Evolutionary conservation across 2,113 vertebrate genomes (phyloP), one percentile per base, ranked within the genome.

Genomic region (Carassius gibelio): DNA sequence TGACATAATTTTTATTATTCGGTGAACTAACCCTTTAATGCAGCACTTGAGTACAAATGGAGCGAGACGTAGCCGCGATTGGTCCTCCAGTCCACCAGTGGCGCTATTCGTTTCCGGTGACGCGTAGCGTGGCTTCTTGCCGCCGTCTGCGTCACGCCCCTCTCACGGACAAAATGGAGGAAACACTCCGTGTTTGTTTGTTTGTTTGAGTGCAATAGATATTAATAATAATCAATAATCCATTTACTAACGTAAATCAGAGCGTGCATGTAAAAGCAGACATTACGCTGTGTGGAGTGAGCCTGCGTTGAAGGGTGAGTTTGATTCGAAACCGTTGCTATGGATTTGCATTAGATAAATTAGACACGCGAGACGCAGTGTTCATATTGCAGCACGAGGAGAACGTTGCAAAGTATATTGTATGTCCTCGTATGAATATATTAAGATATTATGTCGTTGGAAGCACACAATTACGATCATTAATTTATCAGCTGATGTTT

Each of bases 161-260:
- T 30, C 30, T 30, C 78, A 13, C 3, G 78, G 78, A 64, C 78
- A 81, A 81, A 30, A 81, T 81, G 78, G 78, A 50, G 15, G 78
- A 19, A 48, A 42, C 19, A 23, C 21, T 48, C n/a, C 6, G n/a
- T 5, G 61, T 66, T 50, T 81, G 14, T 48, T 26, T 23, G 21
- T 45, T 17, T 23, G 36, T 64, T 50, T 64, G 78, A 62, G 38
- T 80, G 59, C 36, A 66, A 1, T 48, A 19, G 0, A 50, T 15
- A 19, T 45, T 34, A 21, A 17, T 66, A 21, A 26, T 66, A 48
- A 19, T 50, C 42, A 66, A 1, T 26, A 3, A 17, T 19, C 50
- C 3, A 13, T 48, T 38, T 9, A 1, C 6, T 42, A 62, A 57
- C 52, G 8, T 19, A 42, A 8, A 2, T 15, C 10, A n/a, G 14